Evolutionary conservation across 2,113 vertebrate species (phyloP).

Genomic region (Dromaius novaehollandiae): DNA sequence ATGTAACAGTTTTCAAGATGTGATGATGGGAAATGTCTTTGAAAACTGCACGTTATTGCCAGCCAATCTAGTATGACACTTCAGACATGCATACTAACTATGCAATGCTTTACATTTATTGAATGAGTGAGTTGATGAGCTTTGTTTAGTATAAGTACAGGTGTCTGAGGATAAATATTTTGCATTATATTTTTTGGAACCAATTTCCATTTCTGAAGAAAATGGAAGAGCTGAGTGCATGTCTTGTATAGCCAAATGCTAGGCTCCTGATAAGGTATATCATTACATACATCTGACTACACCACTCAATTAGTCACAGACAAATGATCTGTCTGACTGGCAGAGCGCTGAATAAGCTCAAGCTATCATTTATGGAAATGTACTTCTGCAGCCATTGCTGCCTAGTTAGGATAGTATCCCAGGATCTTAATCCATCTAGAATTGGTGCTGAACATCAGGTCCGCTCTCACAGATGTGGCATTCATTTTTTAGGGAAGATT

Average conservation of each 20-base stretch:
- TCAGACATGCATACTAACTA: conserved; percentile 1
- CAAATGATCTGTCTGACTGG: background rate
- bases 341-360: background rate
- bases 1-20: conserved; percentile 42
- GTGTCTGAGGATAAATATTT: background rate
- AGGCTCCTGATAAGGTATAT: background rate
- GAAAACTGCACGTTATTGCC: conserved; percentile 28
- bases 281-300: background rate
- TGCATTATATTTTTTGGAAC: background rate
- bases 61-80: conserved; percentile 30
- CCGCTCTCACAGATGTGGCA: background rate
- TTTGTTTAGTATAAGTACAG: conserved; percentile 39
- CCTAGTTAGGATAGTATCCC: background rate
- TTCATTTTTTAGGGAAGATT: background rate
- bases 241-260: background rate
- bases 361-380: background rate
- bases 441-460: background rate
- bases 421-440: background rate
- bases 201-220: background rate
- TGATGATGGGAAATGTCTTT: conserved; percentile 33
- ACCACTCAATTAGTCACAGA: background rate
- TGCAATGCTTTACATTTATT: conserved; percentile 30
- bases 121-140: conserved; percentile 47
- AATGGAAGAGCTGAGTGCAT: background rate
- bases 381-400: background rate